These are phyloP conservation scores for Galerucella pusilla DNA, from an alignment of 2,888 invertebrate species.

Conservation along the genomic window DNA sequence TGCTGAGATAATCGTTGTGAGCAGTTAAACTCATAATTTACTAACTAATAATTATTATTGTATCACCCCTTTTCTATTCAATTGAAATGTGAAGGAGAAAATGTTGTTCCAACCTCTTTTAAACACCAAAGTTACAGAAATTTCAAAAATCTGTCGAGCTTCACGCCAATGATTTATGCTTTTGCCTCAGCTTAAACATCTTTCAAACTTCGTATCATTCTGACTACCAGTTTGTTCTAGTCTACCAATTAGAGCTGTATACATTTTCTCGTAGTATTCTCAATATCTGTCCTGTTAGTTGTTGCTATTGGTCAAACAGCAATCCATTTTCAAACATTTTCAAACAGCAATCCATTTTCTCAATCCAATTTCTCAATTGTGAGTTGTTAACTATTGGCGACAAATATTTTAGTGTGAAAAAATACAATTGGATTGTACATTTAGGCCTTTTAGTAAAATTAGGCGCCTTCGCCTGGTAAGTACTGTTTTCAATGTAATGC, in stretches of 20 bases:
- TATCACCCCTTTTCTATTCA: no score
- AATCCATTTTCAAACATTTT: background rate
- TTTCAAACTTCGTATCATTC: background rate
- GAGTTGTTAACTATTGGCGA: background rate
- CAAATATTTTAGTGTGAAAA: slow-evolving; percentile 33
- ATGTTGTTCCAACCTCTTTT: no score
- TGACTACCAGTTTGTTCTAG: background rate
- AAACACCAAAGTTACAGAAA: no score
- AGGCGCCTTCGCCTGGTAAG: slow-evolving; percentile 56
- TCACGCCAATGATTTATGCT: no score
- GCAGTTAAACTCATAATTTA: background rate
- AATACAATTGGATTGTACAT: slow-evolving; percentile 53
- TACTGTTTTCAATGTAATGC: slow-evolving; percentile 50
- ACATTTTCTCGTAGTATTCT: background rate
- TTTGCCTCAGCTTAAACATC: background rate
- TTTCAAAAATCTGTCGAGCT: no score
- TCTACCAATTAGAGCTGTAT: background rate
- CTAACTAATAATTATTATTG: background rate
- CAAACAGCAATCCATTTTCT: no score
- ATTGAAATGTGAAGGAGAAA: no score
- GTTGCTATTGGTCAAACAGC: background rate
- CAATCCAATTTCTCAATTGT: no score
- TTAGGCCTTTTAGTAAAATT: slow-evolving; percentile 53
- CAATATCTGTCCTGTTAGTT: background rate
- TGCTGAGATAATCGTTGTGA: background rate